Evolutionary conservation across 1,140 invertebrate species (phyloP).

Genomic region (Drosophila sproati): DNA sequence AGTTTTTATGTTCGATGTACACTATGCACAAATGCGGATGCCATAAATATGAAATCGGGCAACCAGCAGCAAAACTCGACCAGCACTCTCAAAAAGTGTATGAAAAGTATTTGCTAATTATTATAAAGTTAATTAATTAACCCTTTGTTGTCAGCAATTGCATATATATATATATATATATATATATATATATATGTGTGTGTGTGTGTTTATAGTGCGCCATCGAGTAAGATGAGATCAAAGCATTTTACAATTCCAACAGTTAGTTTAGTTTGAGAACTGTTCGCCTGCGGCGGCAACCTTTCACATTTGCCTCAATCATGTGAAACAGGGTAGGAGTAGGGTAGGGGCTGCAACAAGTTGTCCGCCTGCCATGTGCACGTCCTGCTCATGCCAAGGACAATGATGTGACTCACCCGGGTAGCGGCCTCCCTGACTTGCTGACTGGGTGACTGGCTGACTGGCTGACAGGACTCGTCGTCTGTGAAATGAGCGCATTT

Average conservation of each 20-base stretch:
- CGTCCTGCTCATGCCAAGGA: constrained; percentile 5
- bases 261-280: constrained; percentile 17
- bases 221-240: constrained; percentile 24
- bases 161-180: not conserved
- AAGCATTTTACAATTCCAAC: constrained; percentile 17
- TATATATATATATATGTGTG: not conserved
- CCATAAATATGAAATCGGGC: constrained; percentile 18
- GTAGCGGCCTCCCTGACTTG: not conserved
- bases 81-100: not conserved
- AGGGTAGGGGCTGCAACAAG: constrained; percentile 49
- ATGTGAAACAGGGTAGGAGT: not conserved
- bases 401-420: constrained; percentile 8
- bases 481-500: constrained; percentile 54
- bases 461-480: not conserved
- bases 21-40: constrained; percentile 15
- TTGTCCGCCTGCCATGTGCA: constrained; percentile 25
- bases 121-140: no score
- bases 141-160: not conserved
- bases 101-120: no score
- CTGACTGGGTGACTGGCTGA: not conserved
- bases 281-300: constrained; percentile 1
- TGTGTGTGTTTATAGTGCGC: constrained; percentile 3
- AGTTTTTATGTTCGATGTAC: constrained; percentile 35
- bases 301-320: constrained; percentile 7
- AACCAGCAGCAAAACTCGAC: not conserved